A percentile compares a stretch with the other conserved stretches of the same genome.
These are phyloP conservation scores for Gulo gulo DNA, from an alignment of 2,113 vertebrate species.

Conservation along the genomic window DNA sequence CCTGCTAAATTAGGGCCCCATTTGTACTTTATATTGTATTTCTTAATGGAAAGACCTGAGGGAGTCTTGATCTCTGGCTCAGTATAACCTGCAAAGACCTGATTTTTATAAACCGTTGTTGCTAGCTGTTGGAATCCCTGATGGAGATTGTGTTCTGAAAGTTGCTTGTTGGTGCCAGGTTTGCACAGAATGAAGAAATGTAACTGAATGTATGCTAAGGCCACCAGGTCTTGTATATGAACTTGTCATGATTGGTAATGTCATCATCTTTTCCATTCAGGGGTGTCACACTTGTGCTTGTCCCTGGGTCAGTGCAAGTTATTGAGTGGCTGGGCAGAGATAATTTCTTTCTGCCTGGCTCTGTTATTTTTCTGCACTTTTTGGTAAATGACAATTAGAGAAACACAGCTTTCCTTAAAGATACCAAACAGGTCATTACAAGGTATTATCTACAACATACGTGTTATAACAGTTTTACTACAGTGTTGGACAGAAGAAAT, in stretches of 20 bases:
- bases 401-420: too few relatives aligned
- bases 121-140: background rate
- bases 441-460: background rate
- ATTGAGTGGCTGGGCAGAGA: background rate
- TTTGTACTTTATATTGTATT: background rate
- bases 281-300: background rate
- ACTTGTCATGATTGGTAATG: background rate
- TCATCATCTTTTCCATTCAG: background rate
- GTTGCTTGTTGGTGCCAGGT: background rate
- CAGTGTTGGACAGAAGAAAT: background rate
- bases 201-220: background rate
- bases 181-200: background rate
- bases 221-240: background rate
- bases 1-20: background rate
- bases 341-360: background rate
- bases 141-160: background rate
- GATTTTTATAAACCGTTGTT: background rate
- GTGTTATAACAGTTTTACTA: background rate
- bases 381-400: background rate
- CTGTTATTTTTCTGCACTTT: background rate
- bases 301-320: background rate
- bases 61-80: slow-evolving; percentile 1
- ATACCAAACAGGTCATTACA: background rate
- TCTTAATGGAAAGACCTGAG: background rate
- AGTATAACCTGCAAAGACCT: background rate